phyloP scores from a whole-genome alignment of 2,888 invertebrate species.

The Heliconius ismenius region DNA sequence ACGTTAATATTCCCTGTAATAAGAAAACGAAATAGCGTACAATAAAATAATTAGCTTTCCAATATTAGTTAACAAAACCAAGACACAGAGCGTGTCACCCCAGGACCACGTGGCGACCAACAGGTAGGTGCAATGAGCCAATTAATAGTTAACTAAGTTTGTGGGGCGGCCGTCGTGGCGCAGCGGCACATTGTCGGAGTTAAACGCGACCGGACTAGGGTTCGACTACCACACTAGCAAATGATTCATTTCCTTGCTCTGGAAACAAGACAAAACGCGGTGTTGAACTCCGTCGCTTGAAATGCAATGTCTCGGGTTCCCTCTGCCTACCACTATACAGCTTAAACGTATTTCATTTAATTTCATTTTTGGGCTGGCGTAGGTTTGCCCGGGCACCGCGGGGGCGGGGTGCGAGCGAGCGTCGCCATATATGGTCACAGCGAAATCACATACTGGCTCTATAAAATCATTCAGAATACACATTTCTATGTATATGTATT shows the following conservation, averaged over 20 bases:
- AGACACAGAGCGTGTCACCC: neutral
- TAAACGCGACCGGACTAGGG: no score
- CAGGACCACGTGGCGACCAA: slow-evolving; percentile 53
- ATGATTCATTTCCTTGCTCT: no score
- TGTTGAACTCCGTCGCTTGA: no score
- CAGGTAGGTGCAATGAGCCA: slow-evolving; percentile 52
- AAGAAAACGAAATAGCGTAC: neutral
- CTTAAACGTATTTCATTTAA: no score
- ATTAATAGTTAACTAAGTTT: slow-evolving; percentile 29
- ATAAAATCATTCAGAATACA: neutral
- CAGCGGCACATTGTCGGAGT: no score
- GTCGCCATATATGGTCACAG: slow-evolving; percentile 35
- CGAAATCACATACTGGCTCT: slow-evolving; percentile 16
- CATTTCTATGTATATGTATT: neutral
- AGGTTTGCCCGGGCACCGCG: slow-evolving; percentile 44
- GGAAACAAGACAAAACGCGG: no score
- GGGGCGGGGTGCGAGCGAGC: slow-evolving; percentile 42
- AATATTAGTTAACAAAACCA: neutral
- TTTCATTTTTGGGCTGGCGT: slow-evolving; percentile 21
- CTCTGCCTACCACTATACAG: no score
- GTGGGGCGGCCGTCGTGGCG: slow-evolving; percentile 20
- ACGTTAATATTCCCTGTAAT: neutral
- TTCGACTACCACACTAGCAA: no score
- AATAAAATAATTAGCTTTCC: neutral
- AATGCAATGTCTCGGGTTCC: no score